Base-by-base conservation (phyloP, 23 tunicate species). In the Diplosoma virens region DNA sequence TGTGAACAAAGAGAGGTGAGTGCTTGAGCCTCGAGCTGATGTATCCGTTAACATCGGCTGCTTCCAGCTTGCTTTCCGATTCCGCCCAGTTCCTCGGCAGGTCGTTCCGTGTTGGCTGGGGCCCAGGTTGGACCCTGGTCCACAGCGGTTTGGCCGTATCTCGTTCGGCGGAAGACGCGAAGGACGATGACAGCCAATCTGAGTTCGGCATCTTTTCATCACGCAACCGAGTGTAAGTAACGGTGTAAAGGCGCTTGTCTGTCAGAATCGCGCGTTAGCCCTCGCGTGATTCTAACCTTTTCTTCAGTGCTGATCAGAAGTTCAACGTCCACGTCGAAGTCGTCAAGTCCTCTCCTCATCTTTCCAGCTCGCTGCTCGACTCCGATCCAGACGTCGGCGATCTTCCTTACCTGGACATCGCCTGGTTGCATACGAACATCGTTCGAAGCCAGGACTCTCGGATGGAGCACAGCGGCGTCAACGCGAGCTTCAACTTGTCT, bases 71-170 rank as follows among this genome's bases (percentile, higher is more conserved):
- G 60, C 34, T 48, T 2, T 47, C 61, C 21, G 95, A 89, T 29
- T 80, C 84, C 27, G 72, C 85, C 28, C 36, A 67, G 34, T 65
- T 78, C 30, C 77, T 83, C 65, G 88, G 84, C 22, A 53, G 86
- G 5, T 83, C 89, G 6, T 89, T 89, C 27, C 84, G 96, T 17
- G 89, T 83, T 21, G 96, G 96, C 0, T 89, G 96, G 96, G 96
- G 96, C 2, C 96, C 96, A n/a, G 81, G 78, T 28, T 89, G 96
- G 96, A 58, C 64, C 23, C 58, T 89, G 17, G 77, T 56, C 16
- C 88, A 82, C 74, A 31, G 71, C 50, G 86, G 86, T 1, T 37
- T 32, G 66, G 27, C 34, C 34, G 7, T 7, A 21, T 61, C 31
- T 47, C 61, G 7, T 25, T 5, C 36, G 25, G 14, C 3, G 23